Evolutionary conservation across 2,113 vertebrate genomes (phyloP), one percentile per base, ranked within the genome.

Genomic region (Circaetus gallicus): DNA sequence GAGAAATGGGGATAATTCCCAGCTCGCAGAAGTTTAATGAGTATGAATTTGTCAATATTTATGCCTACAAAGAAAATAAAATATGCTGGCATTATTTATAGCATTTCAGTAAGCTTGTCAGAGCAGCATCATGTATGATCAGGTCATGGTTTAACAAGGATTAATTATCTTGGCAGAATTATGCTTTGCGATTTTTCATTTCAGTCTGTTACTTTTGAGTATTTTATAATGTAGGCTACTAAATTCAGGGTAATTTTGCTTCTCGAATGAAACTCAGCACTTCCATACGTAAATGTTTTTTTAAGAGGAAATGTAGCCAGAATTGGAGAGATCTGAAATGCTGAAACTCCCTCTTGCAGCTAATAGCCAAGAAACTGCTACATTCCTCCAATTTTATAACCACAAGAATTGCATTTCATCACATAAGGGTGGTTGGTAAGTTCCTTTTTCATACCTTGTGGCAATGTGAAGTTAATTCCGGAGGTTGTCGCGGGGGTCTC

Each of bases 41-140:
- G 74, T n/a, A 32, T 36, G 93, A 96, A 90, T 94, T 95, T 94
- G 95, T 93, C 94, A 97, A 97, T 97, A 96, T 95, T 97, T 95
- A 85, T 95, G 59, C 87, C 71, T 93, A 88, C 90, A 86, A 96
- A 97, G 94, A 90, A 96, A 97, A 97, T 95, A 97, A 97, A 96
- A 95, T 96, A 95, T 94, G 92, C 42, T 25, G 10, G 56, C 79
- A 83, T 93, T 95, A 95, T 94, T 92, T 96, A 92, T 78, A 93
- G 86, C 78, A 10, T 86, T 93, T 84, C 92, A 88, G 79, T 90
- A 83, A 88, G 89, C 85, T 95, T 28, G 1, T 97, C 96, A 95
- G 82, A 78, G 89, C 89, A 79, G 85, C 85, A 45, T 90, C 93
- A 67, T 95, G 61, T 31, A 91, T 82, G 90, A 90, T 83, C 67